Evolutionary conservation across 2,888 invertebrate species (phyloP).

Genomic region (Trissolcus japonicus): DNA sequence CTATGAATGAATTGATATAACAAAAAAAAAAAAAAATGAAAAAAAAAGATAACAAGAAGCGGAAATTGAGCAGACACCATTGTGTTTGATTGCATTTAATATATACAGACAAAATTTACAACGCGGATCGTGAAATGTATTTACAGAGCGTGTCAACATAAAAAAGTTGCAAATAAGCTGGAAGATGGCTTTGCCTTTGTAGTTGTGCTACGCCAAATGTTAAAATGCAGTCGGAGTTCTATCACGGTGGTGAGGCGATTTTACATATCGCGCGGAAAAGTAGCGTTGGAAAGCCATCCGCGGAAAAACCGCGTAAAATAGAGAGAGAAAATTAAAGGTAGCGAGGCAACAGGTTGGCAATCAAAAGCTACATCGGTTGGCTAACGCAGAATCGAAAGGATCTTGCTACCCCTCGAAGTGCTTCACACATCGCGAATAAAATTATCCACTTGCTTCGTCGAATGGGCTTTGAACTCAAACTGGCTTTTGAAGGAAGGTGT

Average conservation of each 20-base stretch:
- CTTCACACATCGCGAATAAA: background rate
- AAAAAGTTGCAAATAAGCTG: too few relatives aligned
- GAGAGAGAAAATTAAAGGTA: slow-evolving; percentile 17
- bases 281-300: slow-evolving; percentile 5
- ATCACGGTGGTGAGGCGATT: too few relatives aligned
- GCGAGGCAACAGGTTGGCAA: slow-evolving; percentile 36
- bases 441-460: background rate
- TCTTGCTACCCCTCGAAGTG: slow-evolving; percentile 7
- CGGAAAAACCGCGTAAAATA: slow-evolving; percentile 14
- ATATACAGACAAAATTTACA: too few relatives aligned
- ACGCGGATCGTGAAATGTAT: too few relatives aligned
- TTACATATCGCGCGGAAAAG: background rate
- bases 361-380: slow-evolving; percentile 7
- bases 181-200: background rate
- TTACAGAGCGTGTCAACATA: too few relatives aligned
- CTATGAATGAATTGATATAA: background rate
- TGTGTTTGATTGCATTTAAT: too few relatives aligned
- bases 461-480: background rate
- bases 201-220: background rate
- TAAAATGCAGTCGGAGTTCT: slow-evolving; percentile 15
- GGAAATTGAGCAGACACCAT: too few relatives aligned
- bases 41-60: background rate
- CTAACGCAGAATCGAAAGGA: slow-evolving; percentile 28
- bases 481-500: background rate
- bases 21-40: background rate